These are phyloP conservation scores for Atherinomorus stipes DNA, from an alignment of 2,113 vertebrate genomes.

Conservation along the genomic window DNA sequence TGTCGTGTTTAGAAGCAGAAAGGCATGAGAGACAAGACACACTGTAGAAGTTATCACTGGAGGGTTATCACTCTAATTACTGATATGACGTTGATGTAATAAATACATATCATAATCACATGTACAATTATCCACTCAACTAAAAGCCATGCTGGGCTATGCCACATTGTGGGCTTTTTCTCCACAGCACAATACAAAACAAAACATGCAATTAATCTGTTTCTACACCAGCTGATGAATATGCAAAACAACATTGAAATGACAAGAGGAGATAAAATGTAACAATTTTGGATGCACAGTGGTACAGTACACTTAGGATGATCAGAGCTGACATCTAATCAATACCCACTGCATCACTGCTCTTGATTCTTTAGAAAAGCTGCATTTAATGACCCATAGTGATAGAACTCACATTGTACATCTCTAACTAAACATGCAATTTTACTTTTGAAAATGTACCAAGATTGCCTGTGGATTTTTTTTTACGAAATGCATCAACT, in stretches of 20 bases:
- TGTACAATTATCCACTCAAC: conserved; percentile 42
- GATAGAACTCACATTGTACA: no score
- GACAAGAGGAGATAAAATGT: not conserved
- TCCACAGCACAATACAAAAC: conserved; percentile 7
- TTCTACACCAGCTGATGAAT: not conserved
- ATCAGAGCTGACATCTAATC: not conserved
- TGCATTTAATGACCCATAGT: not conserved
- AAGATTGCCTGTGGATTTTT: conserved; percentile 9
- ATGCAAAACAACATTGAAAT: not conserved
- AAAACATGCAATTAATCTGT: conserved; percentile 34
- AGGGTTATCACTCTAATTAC: conserved; percentile 41
- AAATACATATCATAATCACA: conserved; percentile 36
- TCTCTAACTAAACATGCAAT: no score
- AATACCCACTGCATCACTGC: not conserved
- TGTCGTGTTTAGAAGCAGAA: not conserved
- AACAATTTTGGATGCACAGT: not conserved
- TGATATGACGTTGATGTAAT: conserved; percentile 28
- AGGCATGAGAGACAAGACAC: conserved; percentile 7
- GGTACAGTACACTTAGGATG: not conserved
- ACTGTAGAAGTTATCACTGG: conserved; percentile 22
- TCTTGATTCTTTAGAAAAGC: not conserved
- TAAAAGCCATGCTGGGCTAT: conserved; percentile 8
- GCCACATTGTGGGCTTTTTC: conserved; percentile 11
- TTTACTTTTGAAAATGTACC: no score
- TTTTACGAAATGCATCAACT: conserved; percentile 37